Conservation (phyloP, 2,797 vertebrate species). For the Oreochromis mossambicus region DNA sequence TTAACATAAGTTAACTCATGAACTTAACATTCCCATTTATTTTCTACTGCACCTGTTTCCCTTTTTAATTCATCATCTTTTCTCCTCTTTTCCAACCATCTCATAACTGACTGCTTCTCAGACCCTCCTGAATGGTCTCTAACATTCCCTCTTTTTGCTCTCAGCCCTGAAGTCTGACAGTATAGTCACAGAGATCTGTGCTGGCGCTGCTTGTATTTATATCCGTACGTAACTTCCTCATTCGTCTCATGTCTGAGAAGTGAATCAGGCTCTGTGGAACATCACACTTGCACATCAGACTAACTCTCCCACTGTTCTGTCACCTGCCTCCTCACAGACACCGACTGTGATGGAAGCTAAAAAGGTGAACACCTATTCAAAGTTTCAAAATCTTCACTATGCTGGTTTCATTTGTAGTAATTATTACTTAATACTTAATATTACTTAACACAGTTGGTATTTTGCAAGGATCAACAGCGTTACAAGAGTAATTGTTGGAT, state of each 20-base stretch:
- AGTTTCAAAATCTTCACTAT: not conserved
- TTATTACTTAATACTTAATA: not conserved
- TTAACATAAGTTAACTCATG: not conserved
- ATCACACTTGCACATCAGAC: conserved; percentile 20
- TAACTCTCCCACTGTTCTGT: not conserved
- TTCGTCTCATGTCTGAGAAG: conserved; percentile 7
- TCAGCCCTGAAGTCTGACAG: not conserved
- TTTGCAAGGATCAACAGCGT: not conserved
- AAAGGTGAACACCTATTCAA: not conserved
- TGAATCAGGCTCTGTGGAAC: conserved; percentile 35
- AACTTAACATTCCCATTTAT: not conserved
- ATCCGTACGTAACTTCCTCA: not conserved
- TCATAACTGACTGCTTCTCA: not conserved
- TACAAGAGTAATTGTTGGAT: not conserved
- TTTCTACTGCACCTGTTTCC: not conserved
- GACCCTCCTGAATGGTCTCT: not conserved
- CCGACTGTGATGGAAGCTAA: not conserved
- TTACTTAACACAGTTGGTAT: not conserved
- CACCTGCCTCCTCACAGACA: not conserved
- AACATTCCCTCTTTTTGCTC: not conserved
- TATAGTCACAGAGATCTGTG: not conserved
- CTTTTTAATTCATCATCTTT: not conserved
- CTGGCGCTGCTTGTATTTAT: not conserved
- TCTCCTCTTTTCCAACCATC: not conserved
- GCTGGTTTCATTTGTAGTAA: not conserved